Conservation (phyloP, 2,888 invertebrate genomes). For the Dasysyrphus tricinctus region DNA sequence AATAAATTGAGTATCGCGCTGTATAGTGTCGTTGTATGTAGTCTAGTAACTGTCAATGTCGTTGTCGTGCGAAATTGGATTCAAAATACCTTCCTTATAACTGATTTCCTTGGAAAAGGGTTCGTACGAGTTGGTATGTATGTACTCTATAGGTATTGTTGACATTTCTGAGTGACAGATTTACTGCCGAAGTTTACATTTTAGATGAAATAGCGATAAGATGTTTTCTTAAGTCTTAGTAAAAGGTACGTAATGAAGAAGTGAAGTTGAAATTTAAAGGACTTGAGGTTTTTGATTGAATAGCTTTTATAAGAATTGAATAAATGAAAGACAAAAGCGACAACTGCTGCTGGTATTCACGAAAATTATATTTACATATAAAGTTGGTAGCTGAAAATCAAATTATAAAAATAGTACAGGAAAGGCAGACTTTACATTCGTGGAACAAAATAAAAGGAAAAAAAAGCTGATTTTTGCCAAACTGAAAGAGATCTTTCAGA, state of each 20-base stretch:
- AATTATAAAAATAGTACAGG: too few species aligned
- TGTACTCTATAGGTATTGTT: neutral
- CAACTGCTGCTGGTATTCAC: neutral
- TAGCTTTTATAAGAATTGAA: neutral
- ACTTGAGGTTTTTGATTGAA: neutral
- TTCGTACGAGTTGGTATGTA: neutral
- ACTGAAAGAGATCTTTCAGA: too few species aligned
- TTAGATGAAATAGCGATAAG: neutral
- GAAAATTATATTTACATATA: neutral
- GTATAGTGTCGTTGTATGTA: neutral
- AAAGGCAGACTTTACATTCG: too few species aligned
- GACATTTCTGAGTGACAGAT: conserved; percentile 10
- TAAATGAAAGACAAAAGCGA: neutral
- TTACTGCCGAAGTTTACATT: neutral
- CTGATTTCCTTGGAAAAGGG: neutral
- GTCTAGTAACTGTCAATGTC: neutral
- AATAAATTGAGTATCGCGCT: neutral
- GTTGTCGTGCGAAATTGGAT: neutral
- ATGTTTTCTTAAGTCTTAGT: neutral
- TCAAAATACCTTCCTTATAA: neutral
- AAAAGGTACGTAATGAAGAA: neutral
- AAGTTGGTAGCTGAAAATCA: too few species aligned
- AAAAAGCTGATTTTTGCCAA: too few species aligned
- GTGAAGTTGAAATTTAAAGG: neutral
- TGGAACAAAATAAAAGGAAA: too few species aligned